Evolutionary conservation across 2,113 vertebrate genomes (phyloP).

Genomic region (Amblyopsis rosae): DNA sequence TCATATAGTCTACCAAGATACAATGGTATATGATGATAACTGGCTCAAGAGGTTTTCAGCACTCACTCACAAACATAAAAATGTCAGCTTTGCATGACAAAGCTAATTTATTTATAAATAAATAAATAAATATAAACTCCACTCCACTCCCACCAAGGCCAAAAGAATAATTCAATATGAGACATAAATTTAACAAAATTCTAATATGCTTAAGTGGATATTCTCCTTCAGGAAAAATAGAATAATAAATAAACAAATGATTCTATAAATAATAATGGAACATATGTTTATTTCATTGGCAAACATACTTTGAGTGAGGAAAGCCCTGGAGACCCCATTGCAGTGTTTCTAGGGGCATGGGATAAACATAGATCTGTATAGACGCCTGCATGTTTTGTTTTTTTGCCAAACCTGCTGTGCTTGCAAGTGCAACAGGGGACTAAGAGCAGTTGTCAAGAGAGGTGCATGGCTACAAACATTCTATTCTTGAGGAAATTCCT

Average conservation of each 20-base stretch:
- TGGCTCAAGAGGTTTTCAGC: slow-evolving; percentile 66
- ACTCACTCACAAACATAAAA: slow-evolving; percentile 70
- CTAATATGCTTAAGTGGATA: slow-evolving; percentile 33
- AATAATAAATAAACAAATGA: slow-evolving; percentile 74
- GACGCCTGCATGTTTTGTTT: slow-evolving; percentile 33
- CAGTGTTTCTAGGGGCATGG: slow-evolving; percentile 58
- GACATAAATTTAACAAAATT: slow-evolving; percentile 53
- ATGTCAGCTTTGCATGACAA: slow-evolving; percentile 66
- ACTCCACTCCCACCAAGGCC: slow-evolving; percentile 26
- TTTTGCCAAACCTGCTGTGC: slow-evolving; percentile 35
- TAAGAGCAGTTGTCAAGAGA: slow-evolving; percentile 60
- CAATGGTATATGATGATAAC: slow-evolving; percentile 67
- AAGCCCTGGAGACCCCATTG: slow-evolving; percentile 66
- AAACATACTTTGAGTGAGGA: slow-evolving; percentile 49
- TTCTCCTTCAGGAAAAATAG: slow-evolving; percentile 57
- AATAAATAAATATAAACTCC: slow-evolving; percentile 6
- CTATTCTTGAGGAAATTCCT: slow-evolving; percentile 74
- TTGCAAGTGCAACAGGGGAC: slow-evolving; percentile 51
- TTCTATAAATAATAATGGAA: slow-evolving; percentile 75
- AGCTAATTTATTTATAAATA: slow-evolving; percentile 58
- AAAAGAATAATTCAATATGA: slow-evolving; percentile 50
- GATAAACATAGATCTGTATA: slow-evolving; percentile 63
- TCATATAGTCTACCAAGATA: slow-evolving; percentile 48
- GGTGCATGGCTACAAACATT: slow-evolving; percentile 73
- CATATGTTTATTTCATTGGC: slow-evolving; percentile 71